Evolutionary conservation across 1,140 invertebrate genomes (phyloP).

Genomic region (Solenopsis fugax): DNA sequence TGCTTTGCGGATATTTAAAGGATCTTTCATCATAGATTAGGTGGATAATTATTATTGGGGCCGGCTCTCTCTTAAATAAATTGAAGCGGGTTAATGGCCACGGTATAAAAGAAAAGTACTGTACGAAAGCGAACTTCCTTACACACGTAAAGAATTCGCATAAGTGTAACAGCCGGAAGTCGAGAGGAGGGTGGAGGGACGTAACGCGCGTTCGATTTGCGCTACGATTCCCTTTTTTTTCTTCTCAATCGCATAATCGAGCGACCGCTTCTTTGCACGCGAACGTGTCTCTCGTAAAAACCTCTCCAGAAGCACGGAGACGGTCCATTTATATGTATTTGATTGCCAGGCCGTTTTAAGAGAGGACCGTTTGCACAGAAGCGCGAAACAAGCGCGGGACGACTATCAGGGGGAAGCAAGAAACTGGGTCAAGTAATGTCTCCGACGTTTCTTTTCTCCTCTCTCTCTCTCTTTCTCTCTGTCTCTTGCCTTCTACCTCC

Average conservation of each 20-base stretch:
- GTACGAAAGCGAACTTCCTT: background rate
- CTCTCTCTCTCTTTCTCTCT: background rate
- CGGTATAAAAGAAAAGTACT: background rate
- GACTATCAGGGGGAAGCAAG: constrained; percentile 42
- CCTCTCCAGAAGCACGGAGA: constrained; percentile 32
- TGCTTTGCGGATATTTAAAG: constrained; percentile 59
- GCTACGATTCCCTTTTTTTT: constrained; percentile 39
- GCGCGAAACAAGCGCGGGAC: constrained; percentile 63
- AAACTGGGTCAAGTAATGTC: constrained; percentile 74
- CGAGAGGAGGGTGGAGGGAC: background rate
- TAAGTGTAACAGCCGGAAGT: background rate
- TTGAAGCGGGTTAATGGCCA: background rate
- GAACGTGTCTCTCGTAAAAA: constrained; percentile 32
- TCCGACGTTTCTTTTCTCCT: constrained; percentile 35
- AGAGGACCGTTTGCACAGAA: constrained; percentile 58
- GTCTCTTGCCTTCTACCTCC: background rate
- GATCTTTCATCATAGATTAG: constrained; percentile 21
- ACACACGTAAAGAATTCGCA: background rate
- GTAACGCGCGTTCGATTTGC: constrained; percentile 7
- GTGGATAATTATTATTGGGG: constrained; percentile 66
- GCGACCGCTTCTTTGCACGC: constrained; percentile 12
- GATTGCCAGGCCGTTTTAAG: constrained; percentile 71
- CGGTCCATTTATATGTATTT: constrained; percentile 70
- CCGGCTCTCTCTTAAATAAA: constrained; percentile 29
- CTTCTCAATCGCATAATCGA: constrained; percentile 21